These are phyloP conservation scores for Spheniscus humboldti DNA, from an alignment of 2,797 vertebrate genomes.

Conservation along the genomic window DNA sequence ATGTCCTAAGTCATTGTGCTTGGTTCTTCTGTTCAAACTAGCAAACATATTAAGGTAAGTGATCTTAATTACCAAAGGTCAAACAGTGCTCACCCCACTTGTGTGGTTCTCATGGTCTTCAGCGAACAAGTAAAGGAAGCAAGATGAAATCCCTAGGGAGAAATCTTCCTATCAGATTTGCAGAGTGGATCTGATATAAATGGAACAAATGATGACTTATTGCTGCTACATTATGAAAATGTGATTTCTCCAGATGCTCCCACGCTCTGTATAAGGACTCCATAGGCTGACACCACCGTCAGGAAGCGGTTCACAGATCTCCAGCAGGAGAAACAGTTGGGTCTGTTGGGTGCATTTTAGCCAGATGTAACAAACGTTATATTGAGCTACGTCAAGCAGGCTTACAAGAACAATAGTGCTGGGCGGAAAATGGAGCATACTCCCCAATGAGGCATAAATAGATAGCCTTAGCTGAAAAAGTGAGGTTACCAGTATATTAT, in stretches of 20 bases:
- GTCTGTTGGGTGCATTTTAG: neutral
- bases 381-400: neutral
- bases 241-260: conserved; percentile 46
- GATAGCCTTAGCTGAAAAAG: neutral
- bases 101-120: conserved; percentile 30
- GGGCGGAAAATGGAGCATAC: neutral
- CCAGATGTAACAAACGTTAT: neutral
- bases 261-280: neutral
- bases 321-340: neutral
- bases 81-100: conserved; percentile 40
- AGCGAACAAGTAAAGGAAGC: neutral
- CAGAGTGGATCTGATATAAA: conserved; percentile 40
- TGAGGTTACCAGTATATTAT: neutral
- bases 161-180: conserved; percentile 44
- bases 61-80: conserved; percentile 67
- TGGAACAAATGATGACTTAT: conserved; percentile 50
- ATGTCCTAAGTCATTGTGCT: conserved; percentile 13
- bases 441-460: neutral
- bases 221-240: conserved; percentile 51
- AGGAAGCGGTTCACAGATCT: neutral
- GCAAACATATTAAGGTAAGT: conserved; percentile 59
- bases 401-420: neutral
- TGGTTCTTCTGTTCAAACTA: conserved; percentile 45
- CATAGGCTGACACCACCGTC: neutral
- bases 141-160: conserved; percentile 34